phyloP scores from a whole-genome alignment of 2,888 invertebrate genomes.

The Thalpophila matura region DNA sequence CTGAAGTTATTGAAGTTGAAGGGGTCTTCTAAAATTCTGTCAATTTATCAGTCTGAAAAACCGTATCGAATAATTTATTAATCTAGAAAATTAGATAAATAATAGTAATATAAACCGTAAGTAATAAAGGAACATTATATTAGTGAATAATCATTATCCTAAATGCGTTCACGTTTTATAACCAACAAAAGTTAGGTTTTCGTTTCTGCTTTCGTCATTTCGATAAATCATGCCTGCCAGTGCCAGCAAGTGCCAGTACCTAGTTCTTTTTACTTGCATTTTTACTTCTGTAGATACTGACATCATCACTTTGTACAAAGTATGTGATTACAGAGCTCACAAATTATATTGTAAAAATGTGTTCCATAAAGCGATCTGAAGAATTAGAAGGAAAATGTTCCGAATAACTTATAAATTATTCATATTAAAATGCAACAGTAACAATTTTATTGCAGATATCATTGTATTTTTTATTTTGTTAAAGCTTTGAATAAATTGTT shows the following conservation, averaged over 20 bases:
- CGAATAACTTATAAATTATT: too few relatives aligned
- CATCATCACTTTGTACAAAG: background rate
- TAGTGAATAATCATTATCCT: background rate
- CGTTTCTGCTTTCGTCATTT: conserved; percentile 55
- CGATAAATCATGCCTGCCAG: background rate
- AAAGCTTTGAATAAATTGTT: too few relatives aligned
- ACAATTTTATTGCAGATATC: too few relatives aligned
- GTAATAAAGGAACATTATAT: conserved; percentile 13
- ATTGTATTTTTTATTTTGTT: too few relatives aligned
- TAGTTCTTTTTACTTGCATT: background rate
- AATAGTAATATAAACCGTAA: conserved; percentile 43
- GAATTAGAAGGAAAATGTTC: too few relatives aligned
- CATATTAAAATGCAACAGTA: too few relatives aligned
- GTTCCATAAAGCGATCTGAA: too few relatives aligned
- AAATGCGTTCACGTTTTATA: conserved; percentile 59
- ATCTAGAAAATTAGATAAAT: conserved; percentile 5
- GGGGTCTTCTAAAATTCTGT: too few relatives aligned
- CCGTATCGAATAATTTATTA: conserved; percentile 13
- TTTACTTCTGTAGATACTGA: background rate
- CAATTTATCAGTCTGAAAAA: too few relatives aligned
- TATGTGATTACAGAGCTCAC: background rate
- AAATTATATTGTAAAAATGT: too few relatives aligned
- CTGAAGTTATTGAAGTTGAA: conserved; percentile 15
- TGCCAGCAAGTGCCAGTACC: too few relatives aligned
- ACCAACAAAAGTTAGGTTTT: conserved; percentile 58